Conservation (phyloP, 2,113 vertebrate species). For the Macaca nemestrina region DNA sequence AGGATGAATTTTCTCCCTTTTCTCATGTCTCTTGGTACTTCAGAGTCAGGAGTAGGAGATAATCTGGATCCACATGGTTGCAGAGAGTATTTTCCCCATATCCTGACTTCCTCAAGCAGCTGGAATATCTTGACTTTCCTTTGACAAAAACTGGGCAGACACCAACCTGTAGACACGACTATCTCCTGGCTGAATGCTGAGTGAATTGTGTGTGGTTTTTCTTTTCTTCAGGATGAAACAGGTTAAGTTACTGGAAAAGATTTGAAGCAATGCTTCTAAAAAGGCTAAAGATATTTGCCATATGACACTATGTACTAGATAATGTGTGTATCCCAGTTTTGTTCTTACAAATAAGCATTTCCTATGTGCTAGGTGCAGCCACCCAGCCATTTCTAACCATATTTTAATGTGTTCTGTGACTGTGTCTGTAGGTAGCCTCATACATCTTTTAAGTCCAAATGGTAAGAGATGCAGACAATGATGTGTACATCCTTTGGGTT, state of each 20-base stretch:
- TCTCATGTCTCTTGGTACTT: not conserved
- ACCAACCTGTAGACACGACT: not conserved
- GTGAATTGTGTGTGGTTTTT: not conserved
- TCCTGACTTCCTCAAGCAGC: not conserved
- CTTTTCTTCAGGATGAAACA: not conserved
- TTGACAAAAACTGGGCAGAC: not conserved
- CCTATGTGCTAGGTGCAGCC: fast-evolving
- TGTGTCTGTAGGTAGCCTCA: not conserved
- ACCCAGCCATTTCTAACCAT: not conserved
- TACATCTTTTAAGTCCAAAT: not conserved
- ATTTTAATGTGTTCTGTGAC: not conserved
- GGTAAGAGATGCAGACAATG: not conserved
- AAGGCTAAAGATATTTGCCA: not conserved
- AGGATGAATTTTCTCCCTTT: not conserved
- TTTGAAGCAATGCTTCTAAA: not conserved
- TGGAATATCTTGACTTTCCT: not conserved
- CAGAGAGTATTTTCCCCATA: not conserved
- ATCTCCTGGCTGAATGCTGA: not conserved
- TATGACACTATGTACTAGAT: not conserved
- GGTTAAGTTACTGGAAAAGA: not conserved
- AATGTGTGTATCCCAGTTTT: not conserved
- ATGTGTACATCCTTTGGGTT: not conserved
- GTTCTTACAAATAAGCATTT: not conserved
- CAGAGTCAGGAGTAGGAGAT: not conserved
- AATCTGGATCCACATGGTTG: not conserved